Evolutionary conservation across 2,113 vertebrate genomes (phyloP).

Genomic region (Otolemur garnettii): DNA sequence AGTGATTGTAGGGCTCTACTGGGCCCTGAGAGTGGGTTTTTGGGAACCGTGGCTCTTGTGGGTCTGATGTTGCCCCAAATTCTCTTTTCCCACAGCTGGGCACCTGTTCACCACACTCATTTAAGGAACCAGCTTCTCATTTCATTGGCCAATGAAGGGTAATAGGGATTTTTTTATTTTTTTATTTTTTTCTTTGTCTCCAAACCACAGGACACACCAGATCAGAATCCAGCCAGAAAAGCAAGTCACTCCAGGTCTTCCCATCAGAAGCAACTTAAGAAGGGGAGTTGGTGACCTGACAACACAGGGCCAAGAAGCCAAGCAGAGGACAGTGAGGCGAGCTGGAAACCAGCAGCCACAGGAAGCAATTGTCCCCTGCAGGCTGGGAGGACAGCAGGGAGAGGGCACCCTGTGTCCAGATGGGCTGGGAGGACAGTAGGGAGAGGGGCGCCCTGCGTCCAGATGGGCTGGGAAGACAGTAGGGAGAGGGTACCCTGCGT

Average conservation of each 20-base stretch:
- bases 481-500: too few species aligned
- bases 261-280: neutral
- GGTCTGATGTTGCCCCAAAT: neutral
- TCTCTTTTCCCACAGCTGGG: neutral
- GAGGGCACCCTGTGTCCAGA: too few species aligned
- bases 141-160: neutral
- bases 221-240: neutral
- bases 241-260: neutral
- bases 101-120: neutral
- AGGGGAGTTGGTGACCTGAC: neutral
- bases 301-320: neutral
- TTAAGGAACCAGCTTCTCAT: neutral
- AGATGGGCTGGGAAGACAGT: too few species aligned
- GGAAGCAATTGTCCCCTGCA: neutral
- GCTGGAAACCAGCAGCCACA: neutral
- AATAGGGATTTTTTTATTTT: neutral
- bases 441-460: too few species aligned
- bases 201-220: neutral
- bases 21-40: neutral
- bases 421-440: too few species aligned
- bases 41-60: neutral
- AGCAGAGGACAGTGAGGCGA: neutral
- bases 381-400: neutral
- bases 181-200: neutral
- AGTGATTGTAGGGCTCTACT: neutral